phyloP scores from a whole-genome alignment of 1,140 invertebrate genomes.

The Gonatopus flavifemur region DNA sequence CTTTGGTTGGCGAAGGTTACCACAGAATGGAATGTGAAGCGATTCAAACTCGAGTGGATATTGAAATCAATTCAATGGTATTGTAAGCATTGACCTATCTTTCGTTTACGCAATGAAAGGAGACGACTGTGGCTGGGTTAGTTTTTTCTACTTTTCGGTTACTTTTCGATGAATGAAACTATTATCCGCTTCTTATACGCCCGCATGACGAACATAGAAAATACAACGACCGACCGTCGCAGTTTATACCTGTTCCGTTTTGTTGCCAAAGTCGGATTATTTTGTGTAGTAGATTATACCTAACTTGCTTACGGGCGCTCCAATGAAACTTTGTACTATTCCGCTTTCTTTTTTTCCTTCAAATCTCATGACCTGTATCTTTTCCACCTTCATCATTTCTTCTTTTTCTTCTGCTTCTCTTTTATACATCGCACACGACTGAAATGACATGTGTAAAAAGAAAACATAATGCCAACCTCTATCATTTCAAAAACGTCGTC shows the following conservation, averaged over 20 bases:
- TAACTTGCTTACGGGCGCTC: conserved; percentile 21
- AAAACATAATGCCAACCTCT: no score
- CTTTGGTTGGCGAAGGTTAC: conserved; percentile 22
- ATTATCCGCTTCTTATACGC: conserved; percentile 41
- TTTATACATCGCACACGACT: no score
- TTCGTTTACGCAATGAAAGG: not conserved
- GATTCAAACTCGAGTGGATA: conserved; percentile 26
- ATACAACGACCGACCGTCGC: no score
- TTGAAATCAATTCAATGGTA: conserved; percentile 31
- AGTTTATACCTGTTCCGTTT: no score
- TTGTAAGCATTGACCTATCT: conserved; percentile 16
- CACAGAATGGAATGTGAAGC: conserved; percentile 23
- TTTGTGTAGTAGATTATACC: conserved; percentile 28
- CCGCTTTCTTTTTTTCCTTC: no score
- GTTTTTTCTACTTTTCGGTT: conserved; percentile 38
- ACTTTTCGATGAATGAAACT: conserved; percentile 31
- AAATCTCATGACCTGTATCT: no score
- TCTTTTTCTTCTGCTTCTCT: no score
- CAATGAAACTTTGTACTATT: no score
- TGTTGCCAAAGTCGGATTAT: conserved; percentile 36
- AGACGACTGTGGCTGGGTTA: conserved; percentile 20
- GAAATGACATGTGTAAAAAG: no score
- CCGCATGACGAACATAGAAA: conserved; percentile 18
- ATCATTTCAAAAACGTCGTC: no score
- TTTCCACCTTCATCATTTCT: no score